A percentile compares a stretch with the other conserved stretches of the same genome.
Evolutionary conservation across 2,888 invertebrate genomes (phyloP).

Genomic region (Parasteatoda lunata): DNA sequence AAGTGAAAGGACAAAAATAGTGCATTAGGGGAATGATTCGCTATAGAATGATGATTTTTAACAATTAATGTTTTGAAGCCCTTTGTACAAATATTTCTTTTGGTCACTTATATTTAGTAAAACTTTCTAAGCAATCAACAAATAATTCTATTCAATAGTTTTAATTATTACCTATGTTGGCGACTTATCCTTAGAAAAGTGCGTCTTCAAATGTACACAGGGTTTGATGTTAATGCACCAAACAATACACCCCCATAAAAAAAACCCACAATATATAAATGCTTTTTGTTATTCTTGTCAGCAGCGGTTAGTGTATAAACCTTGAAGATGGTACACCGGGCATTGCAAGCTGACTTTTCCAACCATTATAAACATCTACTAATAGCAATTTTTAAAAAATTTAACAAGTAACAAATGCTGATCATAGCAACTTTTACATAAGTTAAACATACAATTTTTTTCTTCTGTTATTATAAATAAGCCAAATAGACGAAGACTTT

Average conservation of each 20-base stretch:
- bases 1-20: conserved; percentile 54
- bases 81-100: conserved; percentile 60
- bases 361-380: conserved; percentile 64
- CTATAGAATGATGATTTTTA: conserved; percentile 39
- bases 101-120: conserved; percentile 48
- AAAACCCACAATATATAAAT: conserved; percentile 34
- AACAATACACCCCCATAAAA: conserved; percentile 9
- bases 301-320: conserved; percentile 16
- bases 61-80: conserved; percentile 55
- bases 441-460: not conserved
- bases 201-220: conserved; percentile 45
- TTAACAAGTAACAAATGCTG: conserved; percentile 66
- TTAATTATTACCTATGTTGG: conserved; percentile 36
- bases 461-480: conserved; percentile 11
- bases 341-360: conserved; percentile 27
- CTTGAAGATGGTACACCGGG: not conserved
- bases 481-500: conserved; percentile 28
- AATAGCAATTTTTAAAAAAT: conserved; percentile 51
- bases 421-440: conserved; percentile 33
- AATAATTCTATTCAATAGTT: conserved; percentile 43
- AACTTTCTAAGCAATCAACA: conserved; percentile 43
- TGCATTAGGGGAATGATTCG: conserved; percentile 46
- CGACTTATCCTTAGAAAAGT: conserved; percentile 44
- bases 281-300: conserved; percentile 29
- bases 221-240: not conserved